Base-by-base conservation (phyloP, 2,797 vertebrate species). In the Pangasius sanitwongsei region DNA sequence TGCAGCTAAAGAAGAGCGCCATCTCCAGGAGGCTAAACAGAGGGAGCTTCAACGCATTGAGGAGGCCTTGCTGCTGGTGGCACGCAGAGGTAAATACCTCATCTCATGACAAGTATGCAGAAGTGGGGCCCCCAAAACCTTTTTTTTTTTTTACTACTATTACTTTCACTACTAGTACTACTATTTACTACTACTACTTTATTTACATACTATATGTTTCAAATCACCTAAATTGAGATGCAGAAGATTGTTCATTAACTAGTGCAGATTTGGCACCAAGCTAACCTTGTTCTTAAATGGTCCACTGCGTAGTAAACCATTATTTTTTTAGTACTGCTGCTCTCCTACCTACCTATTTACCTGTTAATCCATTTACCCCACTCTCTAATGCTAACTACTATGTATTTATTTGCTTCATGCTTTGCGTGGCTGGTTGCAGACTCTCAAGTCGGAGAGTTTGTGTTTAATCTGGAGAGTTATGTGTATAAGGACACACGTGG, bases 31-130 rank as follows among this genome's bases (percentile, higher is more conserved):
- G 92, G 95, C 94, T 37, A 99, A 99, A 91, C 98, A 98, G 91
- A 98, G 93, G 87, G 98, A 99, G 83, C 94, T 99, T 90, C 96
- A 96, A 77, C 96, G 98, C 91, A 98, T 99, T 89, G 98, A 99
- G 91, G 97, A 98, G 87, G 97, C 98, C 2, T 94, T 99, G 70
- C 97, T 97, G 93, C 96, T 96, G 94, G 97, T 97, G 0, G 96
- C 97, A 50, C 95, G 96, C 67, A 97, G 97, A 97, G 98, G 98
- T 99, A 96, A 94, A 93, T 37, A 75, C 28, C 34, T 12, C 31
- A 37, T 0, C 18, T n/a, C 0, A 82, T 57, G 59, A 57, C 77
- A 31, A 23, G 25, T 77, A 59, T 61, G 34, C 37, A 63, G 57
- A 82, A 23, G 31, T 57, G 8, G 2, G 48, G 74, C 44, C 28